phyloP scores from a whole-genome alignment of 1,140 invertebrate species.

The Drosophila burlai region DNA sequence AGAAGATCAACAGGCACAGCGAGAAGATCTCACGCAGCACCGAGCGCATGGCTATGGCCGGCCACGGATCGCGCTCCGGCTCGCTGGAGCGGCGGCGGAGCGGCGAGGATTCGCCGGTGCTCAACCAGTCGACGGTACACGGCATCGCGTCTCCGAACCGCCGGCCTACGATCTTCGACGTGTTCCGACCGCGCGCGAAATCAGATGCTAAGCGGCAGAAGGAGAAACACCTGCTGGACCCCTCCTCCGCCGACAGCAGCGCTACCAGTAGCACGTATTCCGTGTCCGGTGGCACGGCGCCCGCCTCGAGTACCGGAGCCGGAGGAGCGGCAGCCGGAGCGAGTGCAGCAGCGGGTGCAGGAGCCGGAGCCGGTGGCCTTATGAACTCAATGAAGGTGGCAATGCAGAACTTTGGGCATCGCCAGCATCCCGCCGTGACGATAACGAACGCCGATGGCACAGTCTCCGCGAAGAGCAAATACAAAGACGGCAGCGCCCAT shows the following conservation, averaged over 20 bases:
- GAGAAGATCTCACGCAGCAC: slow-evolving; percentile 85
- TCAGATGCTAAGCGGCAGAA: slow-evolving; percentile 90
- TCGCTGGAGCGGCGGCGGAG: slow-evolving; percentile 87
- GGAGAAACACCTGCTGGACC: slow-evolving; percentile 78
- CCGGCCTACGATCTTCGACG: slow-evolving; percentile 92
- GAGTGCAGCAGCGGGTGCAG: slow-evolving; percentile 80
- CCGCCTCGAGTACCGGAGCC: slow-evolving; percentile 48
- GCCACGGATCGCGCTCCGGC: slow-evolving; percentile 69
- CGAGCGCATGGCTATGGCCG: slow-evolving; percentile 73
- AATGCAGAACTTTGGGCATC: slow-evolving; percentile 89
- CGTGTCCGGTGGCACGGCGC: slow-evolving; percentile 60
- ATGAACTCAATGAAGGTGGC: slow-evolving; percentile 93
- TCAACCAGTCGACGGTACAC: slow-evolving; percentile 85
- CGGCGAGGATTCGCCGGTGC: slow-evolving; percentile 86
- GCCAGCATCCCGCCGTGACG: slow-evolving; percentile 84
- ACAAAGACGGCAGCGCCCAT: slow-evolving; percentile 88
- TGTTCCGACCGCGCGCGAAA: slow-evolving; percentile 92
- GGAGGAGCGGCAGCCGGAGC: slow-evolving; percentile 49
- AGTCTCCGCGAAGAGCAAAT: slow-evolving; percentile 84
- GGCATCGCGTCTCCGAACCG: slow-evolving; percentile 89
- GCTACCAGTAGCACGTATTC: slow-evolving; percentile 84
- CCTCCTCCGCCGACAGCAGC: slow-evolving; percentile 81
- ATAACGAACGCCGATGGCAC: slow-evolving; percentile 78
- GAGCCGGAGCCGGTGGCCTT: slow-evolving; percentile 85
- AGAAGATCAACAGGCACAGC: slow-evolving; percentile 82